Conservation (phyloP, 2,888 invertebrate genomes). For the Tridacna gigas region DNA sequence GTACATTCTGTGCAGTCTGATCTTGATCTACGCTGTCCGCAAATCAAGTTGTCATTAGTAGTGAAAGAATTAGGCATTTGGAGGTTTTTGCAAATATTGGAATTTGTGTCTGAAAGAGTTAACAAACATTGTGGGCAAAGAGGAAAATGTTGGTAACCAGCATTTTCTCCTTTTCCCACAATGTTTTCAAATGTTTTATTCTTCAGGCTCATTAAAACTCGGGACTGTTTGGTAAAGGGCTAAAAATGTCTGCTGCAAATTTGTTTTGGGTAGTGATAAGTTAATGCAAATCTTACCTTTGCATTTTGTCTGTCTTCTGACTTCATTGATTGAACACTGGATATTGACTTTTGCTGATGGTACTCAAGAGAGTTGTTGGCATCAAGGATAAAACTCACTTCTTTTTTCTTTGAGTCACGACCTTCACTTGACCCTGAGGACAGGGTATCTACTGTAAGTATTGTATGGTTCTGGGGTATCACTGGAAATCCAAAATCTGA, state of each 20-base stretch:
- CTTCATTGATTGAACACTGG: neutral
- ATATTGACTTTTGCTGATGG: slow-evolving; percentile 44
- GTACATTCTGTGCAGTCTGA: no score
- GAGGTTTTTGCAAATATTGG: no score
- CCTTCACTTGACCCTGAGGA: slow-evolving; percentile 52
- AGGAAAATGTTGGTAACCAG: neutral
- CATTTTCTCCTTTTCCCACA: no score
- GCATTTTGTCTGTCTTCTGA: slow-evolving; percentile 6
- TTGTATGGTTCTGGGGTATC: slow-evolving; percentile 46
- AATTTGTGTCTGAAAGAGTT: no score
- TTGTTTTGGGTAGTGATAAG: neutral
- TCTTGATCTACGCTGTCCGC: no score
- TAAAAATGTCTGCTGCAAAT: no score
- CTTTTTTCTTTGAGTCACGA: slow-evolving; percentile 60
- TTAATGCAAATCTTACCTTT: slow-evolving; percentile 1
- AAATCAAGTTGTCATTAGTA: no score
- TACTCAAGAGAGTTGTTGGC: slow-evolving; percentile 51
- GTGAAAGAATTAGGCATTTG: no score
- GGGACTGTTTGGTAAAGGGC: no score
- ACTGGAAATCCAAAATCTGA: slow-evolving; percentile 60
- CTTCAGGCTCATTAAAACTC: no score
- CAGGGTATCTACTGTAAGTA: slow-evolving; percentile 53
- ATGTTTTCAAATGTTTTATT: no score
- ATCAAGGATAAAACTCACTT: slow-evolving; percentile 63
- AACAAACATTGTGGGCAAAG: neutral